Evolutionary conservation across 35 echinoderm and acorn worm species (phyloP).

Genomic region (Strongylocentrotus purpuratus): DNA sequence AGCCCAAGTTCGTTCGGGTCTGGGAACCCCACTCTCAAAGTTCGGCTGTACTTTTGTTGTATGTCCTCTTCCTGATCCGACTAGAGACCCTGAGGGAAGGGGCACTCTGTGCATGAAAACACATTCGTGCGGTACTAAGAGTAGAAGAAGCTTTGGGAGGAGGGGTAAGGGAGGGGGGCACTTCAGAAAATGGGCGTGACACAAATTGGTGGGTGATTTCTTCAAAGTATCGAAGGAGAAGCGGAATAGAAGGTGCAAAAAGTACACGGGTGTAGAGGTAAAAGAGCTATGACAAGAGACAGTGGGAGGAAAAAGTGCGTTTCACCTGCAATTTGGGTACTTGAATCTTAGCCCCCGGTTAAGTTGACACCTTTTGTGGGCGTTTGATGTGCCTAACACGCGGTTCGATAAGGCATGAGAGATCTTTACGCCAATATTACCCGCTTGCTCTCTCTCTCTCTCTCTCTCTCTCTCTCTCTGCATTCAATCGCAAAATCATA

Average conservation of each 20-base stretch:
- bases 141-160: background rate
- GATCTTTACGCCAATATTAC: conserved; percentile 51
- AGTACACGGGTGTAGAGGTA: background rate
- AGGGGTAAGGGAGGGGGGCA: background rate
- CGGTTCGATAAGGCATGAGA: conserved; percentile 32
- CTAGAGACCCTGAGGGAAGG: background rate
- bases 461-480: background rate
- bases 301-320: conserved; percentile 51
- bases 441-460: background rate
- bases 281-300: background rate
- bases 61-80: background rate
- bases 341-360: conserved; percentile 39
- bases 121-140: background rate
- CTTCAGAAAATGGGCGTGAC: background rate
- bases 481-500: conserved; percentile 49
- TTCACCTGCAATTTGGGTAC: conserved; percentile 49
- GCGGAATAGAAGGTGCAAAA: background rate
- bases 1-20: conserved; percentile 41
- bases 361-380: conserved; percentile 56
- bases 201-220: background rate
- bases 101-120: conserved; percentile 17
- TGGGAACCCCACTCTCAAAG: conserved; percentile 33
- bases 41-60: conserved; percentile 52
- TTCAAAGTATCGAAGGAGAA: background rate
- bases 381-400: conserved; percentile 63